These are phyloP conservation scores for Trinectes maculatus DNA, from an alignment of 2,113 vertebrate genomes.

Conservation along the genomic window DNA sequence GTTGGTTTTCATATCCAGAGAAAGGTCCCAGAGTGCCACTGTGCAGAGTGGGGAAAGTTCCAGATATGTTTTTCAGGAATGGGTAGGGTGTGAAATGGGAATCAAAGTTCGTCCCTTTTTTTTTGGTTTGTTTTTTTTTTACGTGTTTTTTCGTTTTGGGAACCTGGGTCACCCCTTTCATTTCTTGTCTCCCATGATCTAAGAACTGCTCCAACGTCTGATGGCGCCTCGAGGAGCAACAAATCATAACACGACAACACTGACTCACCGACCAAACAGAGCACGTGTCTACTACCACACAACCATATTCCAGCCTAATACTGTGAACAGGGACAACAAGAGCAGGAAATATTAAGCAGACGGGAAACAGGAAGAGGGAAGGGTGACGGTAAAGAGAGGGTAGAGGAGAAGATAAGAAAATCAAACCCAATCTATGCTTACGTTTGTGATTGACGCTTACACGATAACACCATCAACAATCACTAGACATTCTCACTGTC, in stretches of 20 bases:
- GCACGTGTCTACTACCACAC: conserved; percentile 79
- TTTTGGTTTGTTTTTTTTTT: conserved; percentile 21
- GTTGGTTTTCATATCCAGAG: conserved; percentile 44
- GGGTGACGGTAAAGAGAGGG: conserved; percentile 10
- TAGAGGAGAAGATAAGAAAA: conserved; percentile 51
- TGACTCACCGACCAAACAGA: conserved; percentile 65
- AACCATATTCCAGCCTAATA: conserved; percentile 78
- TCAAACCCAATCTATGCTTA: conserved; percentile 58
- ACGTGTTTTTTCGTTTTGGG: conserved; percentile 45
- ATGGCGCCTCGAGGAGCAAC: conserved; percentile 64
- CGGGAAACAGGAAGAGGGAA: conserved; percentile 13
- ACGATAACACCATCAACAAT: conserved; percentile 66
- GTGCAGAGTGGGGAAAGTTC: conserved; percentile 52
- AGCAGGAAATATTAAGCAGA: conserved; percentile 35
- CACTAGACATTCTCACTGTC: conserved; percentile 73
- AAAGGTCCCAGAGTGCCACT: conserved; percentile 49
- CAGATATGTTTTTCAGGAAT: conserved; percentile 39
- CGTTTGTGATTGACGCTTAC: conserved; percentile 67
- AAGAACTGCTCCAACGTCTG: conserved; percentile 49
- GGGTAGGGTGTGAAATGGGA: conserved; percentile 47
- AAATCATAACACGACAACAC: conserved; percentile 65
- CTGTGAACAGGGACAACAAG: conserved; percentile 68
- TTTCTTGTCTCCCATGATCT: conserved; percentile 50
- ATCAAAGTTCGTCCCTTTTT: conserved; percentile 31
- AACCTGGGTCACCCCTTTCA: conserved; percentile 78